A percentile compares a stretch with the other conserved stretches of the same genome.
phyloP scores from a whole-genome alignment of 2,888 invertebrate species.

The Drosophila quasianomalipes region DNA sequence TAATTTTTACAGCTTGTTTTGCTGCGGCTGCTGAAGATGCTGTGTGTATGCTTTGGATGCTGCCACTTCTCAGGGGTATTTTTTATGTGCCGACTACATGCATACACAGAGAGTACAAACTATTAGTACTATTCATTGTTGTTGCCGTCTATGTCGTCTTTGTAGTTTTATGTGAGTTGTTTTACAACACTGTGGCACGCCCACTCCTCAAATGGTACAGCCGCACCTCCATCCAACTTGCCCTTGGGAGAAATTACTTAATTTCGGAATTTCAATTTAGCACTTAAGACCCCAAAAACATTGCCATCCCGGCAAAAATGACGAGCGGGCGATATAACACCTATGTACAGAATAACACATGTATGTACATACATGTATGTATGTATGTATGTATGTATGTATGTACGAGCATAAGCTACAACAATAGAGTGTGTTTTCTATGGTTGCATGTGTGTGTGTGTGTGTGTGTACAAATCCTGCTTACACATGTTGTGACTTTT shows the following conservation, averaged over 20 bases:
- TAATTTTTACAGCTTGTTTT: conserved; percentile 78
- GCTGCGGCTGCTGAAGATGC: conserved; percentile 46
- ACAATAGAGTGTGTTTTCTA: conserved; percentile 18
- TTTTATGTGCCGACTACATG: conserved; percentile 52
- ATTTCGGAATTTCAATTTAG: conserved; percentile 82
- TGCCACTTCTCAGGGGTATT: conserved; percentile 27
- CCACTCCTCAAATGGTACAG: conserved; percentile 28
- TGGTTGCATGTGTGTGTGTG: conserved; percentile 36
- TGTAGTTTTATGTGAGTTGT: conserved; percentile 68
- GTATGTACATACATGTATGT: not conserved
- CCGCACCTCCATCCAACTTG: conserved; percentile 34
- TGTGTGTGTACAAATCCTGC: conserved; percentile 67
- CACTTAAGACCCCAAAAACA: conserved; percentile 69
- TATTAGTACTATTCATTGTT: conserved; percentile 72
- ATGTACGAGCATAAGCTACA: conserved; percentile 28
- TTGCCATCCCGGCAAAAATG: conserved; percentile 31
- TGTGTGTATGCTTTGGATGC: conserved; percentile 25
- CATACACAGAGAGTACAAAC: conserved; percentile 41
- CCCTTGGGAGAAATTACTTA: conserved; percentile 79
- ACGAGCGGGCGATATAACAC: conserved; percentile 12
- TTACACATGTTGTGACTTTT: conserved; percentile 80
- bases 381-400: conserved; percentile 23
- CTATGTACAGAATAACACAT: conserved; percentile 2
- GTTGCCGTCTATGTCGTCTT: conserved; percentile 49
- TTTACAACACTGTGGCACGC: conserved; percentile 64